Evolutionary conservation across 2,797 vertebrate genomes (phyloP).

Genomic region (Acipenser oxyrinchus): DNA sequence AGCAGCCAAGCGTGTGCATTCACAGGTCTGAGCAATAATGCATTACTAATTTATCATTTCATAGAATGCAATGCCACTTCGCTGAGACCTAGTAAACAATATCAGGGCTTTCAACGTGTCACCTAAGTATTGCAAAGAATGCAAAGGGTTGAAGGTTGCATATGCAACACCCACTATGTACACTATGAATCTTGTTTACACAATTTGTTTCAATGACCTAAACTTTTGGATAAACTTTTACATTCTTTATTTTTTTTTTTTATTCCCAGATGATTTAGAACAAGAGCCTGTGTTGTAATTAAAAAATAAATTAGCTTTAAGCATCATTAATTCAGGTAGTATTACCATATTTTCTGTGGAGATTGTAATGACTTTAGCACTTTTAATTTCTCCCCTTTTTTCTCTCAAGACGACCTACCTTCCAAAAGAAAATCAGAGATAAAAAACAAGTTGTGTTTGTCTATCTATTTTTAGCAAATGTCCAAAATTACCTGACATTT

Average conservation of each 20-base stretch:
- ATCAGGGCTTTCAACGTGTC: conserved; percentile 34
- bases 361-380: not conserved
- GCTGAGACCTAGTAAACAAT: conserved; percentile 21
- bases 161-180: conserved; percentile 27
- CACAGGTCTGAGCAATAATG: conserved; percentile 29
- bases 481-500: conserved; percentile 5
- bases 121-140: conserved; percentile 31
- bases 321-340: conserved; percentile 10
- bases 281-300: not conserved
- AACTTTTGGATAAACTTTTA: not conserved
- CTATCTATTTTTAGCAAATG: not conserved
- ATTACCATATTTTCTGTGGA: conserved; percentile 1
- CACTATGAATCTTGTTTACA: conserved; percentile 23
- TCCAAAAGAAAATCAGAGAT: not conserved
- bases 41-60: conserved; percentile 47
- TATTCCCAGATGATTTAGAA: conserved; percentile 3
- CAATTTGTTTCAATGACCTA: not conserved
- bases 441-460: too few species aligned
- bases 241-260: not conserved
- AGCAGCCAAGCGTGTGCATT: conserved; percentile 8
- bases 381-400: not conserved
- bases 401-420: not conserved
- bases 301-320: conserved; percentile 7
- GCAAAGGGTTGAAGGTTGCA: conserved; percentile 24
- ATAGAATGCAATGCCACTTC: conserved; percentile 28